phyloP scores from a whole-genome alignment of 2,888 invertebrate genomes.

The Epinotia nisella region DNA sequence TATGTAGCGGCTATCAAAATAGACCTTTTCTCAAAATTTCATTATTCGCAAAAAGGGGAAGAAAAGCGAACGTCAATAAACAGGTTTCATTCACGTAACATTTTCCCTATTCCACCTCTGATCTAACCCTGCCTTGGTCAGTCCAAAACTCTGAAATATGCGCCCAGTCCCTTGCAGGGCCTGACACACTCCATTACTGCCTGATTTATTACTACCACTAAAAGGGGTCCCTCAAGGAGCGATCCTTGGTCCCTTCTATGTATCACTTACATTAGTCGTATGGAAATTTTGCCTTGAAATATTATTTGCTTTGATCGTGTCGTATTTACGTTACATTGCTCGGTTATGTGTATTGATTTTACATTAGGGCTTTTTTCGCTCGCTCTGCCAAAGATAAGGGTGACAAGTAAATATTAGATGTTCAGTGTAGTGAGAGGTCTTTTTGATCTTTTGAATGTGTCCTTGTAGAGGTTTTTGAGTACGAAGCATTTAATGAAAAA shows the following conservation, averaged over 20 bases:
- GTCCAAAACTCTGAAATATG: constrained; percentile 74
- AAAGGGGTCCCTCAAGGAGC: constrained; percentile 80
- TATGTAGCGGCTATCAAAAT: no score
- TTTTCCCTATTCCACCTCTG: constrained; percentile 59
- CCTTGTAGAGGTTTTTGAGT: not conserved
- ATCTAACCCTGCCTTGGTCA: constrained; percentile 62
- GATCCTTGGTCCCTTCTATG: constrained; percentile 69
- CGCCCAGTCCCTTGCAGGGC: constrained; percentile 63
- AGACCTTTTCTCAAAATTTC: no score
- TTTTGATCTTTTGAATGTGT: not conserved
- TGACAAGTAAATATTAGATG: constrained; percentile 42
- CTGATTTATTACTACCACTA: constrained; percentile 80
- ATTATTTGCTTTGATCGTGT: constrained; percentile 71
- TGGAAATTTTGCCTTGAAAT: constrained; percentile 73
- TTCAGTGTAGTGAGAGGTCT: constrained; percentile 5
- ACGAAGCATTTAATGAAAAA: not conserved
- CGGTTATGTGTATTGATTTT: constrained; percentile 57
- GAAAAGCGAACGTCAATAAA: not conserved
- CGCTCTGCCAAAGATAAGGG: constrained; percentile 36
- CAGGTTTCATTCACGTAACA: constrained; percentile 47
- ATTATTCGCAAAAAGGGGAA: no score
- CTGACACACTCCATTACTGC: constrained; percentile 78
- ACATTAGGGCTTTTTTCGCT: constrained; percentile 48
- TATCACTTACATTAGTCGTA: constrained; percentile 77
- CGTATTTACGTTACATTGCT: constrained; percentile 55